A percentile compares a stretch with the other conserved stretches of the same genome.
Conservation (phyloP, 2,113 vertebrate genomes). For the Xiphorhynchus elegans region DNA sequence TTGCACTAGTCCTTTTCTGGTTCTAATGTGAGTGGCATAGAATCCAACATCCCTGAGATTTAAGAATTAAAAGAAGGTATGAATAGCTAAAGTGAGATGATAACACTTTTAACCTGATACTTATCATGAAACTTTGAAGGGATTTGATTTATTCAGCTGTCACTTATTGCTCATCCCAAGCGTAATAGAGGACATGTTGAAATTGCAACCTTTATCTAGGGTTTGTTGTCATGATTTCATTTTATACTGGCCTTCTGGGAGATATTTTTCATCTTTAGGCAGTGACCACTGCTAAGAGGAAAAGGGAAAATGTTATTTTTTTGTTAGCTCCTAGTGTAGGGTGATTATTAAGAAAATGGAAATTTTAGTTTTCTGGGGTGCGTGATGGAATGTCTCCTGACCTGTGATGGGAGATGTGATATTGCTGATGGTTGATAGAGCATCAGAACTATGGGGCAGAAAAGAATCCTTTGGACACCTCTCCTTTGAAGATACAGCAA, state of each 20-base stretch:
- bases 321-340: not conserved
- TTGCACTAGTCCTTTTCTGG: not conserved
- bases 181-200: not conserved
- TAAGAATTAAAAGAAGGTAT: not conserved
- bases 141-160: constrained; percentile 43
- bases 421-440: not conserved
- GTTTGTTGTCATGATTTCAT: constrained; percentile 7
- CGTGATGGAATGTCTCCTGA: not conserved
- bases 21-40: not conserved
- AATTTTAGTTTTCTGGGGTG: not conserved
- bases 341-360: not conserved
- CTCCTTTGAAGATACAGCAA: not conserved
- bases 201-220: constrained; percentile 21
- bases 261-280: constrained; percentile 13
- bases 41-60: not conserved
- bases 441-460: not conserved
- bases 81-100: constrained; percentile 16
- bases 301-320: not conserved
- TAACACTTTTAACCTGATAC: constrained; percentile 17
- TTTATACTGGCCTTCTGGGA: constrained; percentile 10
- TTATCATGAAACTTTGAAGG: not conserved
- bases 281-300: not conserved
- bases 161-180: not conserved
- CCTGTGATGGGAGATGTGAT: not conserved
- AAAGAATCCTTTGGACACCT: not conserved